Conservation (phyloP, 2,113 vertebrate species). For the Vimba vimba region DNA sequence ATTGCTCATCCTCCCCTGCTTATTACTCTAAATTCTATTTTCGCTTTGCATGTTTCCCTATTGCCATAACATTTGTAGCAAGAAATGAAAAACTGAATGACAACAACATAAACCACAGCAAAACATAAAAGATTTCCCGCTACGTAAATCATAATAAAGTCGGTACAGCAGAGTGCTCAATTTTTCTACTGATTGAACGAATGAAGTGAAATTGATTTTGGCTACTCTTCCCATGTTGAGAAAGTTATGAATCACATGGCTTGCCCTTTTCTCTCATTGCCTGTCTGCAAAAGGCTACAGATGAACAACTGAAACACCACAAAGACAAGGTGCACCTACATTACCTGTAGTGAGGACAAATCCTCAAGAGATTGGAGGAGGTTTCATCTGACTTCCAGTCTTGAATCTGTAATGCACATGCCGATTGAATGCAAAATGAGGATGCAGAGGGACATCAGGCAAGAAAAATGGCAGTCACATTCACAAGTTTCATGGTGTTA, state of each 20-base stretch:
- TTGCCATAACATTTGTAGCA: not conserved
- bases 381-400: conserved; percentile 45
- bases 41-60: not conserved
- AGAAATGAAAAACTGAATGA: not conserved
- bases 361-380: conserved; percentile 30
- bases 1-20: not conserved
- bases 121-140: conserved; percentile 24
- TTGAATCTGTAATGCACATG: conserved; percentile 41
- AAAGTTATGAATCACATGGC: conserved; percentile 3
- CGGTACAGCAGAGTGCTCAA: not conserved
- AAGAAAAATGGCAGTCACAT: conserved; percentile 52
- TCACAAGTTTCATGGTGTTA: conserved; percentile 43
- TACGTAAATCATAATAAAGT: conserved; percentile 21
- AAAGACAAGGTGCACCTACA: conserved; percentile 29
- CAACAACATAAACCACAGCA: not conserved
- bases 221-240: not conserved
- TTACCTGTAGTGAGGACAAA: conserved; percentile 43
- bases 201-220: conserved; percentile 48
- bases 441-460: conserved; percentile 5
- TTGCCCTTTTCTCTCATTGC: conserved; percentile 1
- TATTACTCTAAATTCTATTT: not conserved
- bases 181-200: conserved; percentile 49
- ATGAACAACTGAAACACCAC: conserved; percentile 20
- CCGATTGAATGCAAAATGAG: conserved; percentile 48
- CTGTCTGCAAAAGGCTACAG: conserved; percentile 32